These are phyloP conservation scores for Nephrotoma guestfalica DNA, from an alignment of 2,888 invertebrate genomes.

Conservation along the genomic window DNA sequence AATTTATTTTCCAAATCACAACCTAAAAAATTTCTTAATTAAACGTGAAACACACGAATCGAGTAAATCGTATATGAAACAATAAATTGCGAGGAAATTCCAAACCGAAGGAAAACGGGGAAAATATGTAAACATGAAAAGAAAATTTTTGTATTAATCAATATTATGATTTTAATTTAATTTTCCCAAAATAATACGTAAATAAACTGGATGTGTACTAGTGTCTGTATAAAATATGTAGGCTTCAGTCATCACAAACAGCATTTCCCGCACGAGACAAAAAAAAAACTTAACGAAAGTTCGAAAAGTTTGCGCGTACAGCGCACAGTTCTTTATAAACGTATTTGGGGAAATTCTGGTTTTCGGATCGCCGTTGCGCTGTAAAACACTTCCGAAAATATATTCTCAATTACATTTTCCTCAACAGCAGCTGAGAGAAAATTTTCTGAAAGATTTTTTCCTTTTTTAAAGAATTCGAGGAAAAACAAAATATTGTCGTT, in stretches of 20 bases:
- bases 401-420: neutral
- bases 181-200: neutral
- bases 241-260: neutral
- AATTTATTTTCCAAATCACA: neutral
- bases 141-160: neutral
- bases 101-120: neutral
- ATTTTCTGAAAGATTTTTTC: neutral
- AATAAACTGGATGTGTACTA: neutral
- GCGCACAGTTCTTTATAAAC: neutral
- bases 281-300: neutral
- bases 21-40: neutral
- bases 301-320: neutral
- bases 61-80: neutral
- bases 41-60: neutral
- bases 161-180: neutral
- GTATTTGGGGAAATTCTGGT: neutral
- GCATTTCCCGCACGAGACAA: neutral
- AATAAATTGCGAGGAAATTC: neutral
- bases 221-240: neutral
- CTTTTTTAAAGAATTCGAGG: neutral
- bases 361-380: neutral
- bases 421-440: neutral
- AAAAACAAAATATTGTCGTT: neutral
- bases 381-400: neutral
- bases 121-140: neutral